Conservation (phyloP, 2,113 vertebrate genomes). For the Sapayoa aenigma region DNA sequence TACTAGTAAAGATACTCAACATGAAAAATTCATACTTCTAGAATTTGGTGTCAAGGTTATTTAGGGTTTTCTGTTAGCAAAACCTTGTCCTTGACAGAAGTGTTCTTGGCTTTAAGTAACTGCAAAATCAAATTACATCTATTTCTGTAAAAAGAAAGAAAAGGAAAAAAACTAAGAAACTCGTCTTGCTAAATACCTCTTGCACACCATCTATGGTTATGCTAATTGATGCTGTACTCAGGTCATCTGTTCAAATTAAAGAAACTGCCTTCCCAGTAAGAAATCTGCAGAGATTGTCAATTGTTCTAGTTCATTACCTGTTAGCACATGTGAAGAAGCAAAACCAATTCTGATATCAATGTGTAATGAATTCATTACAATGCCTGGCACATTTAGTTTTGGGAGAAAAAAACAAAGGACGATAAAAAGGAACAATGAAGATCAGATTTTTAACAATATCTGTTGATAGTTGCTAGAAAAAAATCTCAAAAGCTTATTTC, state of each 20-base stretch:
- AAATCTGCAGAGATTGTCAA: slow-evolving; percentile 23
- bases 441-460: neutral
- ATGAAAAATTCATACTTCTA: neutral
- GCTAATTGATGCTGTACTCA: neutral
- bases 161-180: neutral
- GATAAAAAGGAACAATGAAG: neutral
- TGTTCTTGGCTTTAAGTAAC: neutral
- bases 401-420: neutral
- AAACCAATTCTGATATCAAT: slow-evolving; percentile 15
- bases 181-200: neutral
- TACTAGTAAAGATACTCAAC: neutral
- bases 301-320: slow-evolving; percentile 48
- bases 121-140: slow-evolving; percentile 5
- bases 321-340: slow-evolving; percentile 17
- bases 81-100: neutral
- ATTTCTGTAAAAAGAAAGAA: neutral
- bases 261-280: slow-evolving; percentile 32
- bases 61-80: neutral
- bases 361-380: slow-evolving; percentile 18
- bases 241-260: slow-evolving; percentile 41
- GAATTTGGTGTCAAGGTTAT: neutral
- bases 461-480: neutral
- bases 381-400: neutral
- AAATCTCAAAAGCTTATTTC: neutral
- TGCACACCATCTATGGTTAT: neutral